Conservation (phyloP, 2,113 vertebrate genomes). For the Nannobrachium achirus region DNA sequence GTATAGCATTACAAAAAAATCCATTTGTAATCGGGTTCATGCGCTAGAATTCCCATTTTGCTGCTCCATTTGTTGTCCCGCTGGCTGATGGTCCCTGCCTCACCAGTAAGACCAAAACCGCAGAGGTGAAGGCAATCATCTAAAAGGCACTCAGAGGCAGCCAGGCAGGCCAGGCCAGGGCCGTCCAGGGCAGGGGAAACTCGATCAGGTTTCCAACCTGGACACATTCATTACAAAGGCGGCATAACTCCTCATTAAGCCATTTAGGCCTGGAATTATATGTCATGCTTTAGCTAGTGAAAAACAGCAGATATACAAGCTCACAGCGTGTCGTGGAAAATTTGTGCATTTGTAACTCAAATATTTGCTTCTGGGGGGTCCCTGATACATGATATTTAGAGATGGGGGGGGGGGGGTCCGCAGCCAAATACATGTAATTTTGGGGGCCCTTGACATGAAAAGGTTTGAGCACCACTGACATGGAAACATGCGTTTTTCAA, state of each 20-base stretch:
- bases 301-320: too few species aligned
- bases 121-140: conserved; percentile 72
- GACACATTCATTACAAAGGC: conserved; percentile 71
- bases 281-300: too few species aligned
- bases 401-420: too few species aligned
- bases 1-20: conserved; percentile 43
- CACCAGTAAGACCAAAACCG: conserved; percentile 57
- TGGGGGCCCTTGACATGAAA: too few species aligned
- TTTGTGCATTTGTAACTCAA: too few species aligned
- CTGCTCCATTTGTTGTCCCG: conserved; percentile 41
- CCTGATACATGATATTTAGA: too few species aligned
- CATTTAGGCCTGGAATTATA: too few species aligned
- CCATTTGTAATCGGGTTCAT: conserved; percentile 54
- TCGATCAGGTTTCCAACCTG: conserved; percentile 68
- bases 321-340: too few species aligned
- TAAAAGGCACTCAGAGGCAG: conserved; percentile 69
- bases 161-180: conserved; percentile 37
- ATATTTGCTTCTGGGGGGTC: too few species aligned
- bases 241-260: conserved; percentile 72
- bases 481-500: too few species aligned
- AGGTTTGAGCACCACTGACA: too few species aligned
- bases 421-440: too few species aligned
- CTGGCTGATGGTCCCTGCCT: conserved; percentile 49
- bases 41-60: conserved; percentile 36
- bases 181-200: conserved; percentile 46